Evolutionary conservation across 2,797 vertebrate genomes (phyloP).

Genomic region (Acrocephalus scirpaceus): DNA sequence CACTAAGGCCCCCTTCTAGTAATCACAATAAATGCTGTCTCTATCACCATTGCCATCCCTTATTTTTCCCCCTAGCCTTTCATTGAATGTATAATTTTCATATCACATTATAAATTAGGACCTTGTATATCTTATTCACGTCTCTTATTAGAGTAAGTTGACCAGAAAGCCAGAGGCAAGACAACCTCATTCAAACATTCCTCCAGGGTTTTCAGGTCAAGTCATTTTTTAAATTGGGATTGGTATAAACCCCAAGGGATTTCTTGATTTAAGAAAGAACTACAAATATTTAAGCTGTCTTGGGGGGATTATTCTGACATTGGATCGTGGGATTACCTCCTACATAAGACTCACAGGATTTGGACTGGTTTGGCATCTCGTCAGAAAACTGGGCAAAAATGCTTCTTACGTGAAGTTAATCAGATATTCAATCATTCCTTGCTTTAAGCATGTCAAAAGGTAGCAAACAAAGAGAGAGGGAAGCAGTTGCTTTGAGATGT

Average conservation of each 20-base stretch:
- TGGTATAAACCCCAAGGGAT: slow-evolving; percentile 72
- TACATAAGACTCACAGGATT: slow-evolving; percentile 70
- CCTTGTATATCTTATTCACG: slow-evolving; percentile 61
- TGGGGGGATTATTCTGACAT: slow-evolving; percentile 75
- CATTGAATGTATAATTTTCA: slow-evolving; percentile 64
- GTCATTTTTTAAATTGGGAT: slow-evolving; percentile 70
- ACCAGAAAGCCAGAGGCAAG: slow-evolving; percentile 60
- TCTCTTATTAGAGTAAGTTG: slow-evolving; percentile 55
- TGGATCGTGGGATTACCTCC: slow-evolving; percentile 76
- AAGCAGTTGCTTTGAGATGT: neutral
- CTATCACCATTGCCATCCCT: neutral
- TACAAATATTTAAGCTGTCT: slow-evolving; percentile 78
- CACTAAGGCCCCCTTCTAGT: slow-evolving; percentile 72
- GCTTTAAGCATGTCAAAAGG: slow-evolving; percentile 41
- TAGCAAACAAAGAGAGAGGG: slow-evolving; percentile 29
- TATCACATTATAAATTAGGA: slow-evolving; percentile 66
- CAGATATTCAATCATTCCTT: slow-evolving; percentile 58
- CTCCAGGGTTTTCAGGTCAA: slow-evolving; percentile 57
- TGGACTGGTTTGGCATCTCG: slow-evolving; percentile 65
- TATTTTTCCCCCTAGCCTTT: slow-evolving; percentile 56
- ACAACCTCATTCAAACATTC: slow-evolving; percentile 59
- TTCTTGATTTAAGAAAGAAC: slow-evolving; percentile 76
- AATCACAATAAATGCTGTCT: slow-evolving; percentile 76
- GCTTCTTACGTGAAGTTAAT: slow-evolving; percentile 69
- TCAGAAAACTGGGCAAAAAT: slow-evolving; percentile 69